A percentile compares a stretch with the other conserved stretches of the same genome.
Conservation (phyloP, 1,140 invertebrate genomes). For the Holotrichia oblita region DNA sequence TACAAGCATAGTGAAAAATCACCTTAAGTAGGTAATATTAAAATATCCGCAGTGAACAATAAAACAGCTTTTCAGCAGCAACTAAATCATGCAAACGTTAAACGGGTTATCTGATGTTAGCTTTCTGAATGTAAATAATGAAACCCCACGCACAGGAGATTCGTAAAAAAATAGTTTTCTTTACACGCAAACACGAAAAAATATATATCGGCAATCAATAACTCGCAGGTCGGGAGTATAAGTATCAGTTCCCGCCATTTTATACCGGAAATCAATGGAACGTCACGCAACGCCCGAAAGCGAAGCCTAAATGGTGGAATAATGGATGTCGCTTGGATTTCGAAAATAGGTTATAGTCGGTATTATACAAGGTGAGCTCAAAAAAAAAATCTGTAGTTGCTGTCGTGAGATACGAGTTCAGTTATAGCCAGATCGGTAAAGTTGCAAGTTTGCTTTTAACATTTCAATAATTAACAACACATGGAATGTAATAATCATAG, state of each 20-base stretch:
- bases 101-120: not conserved
- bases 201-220: not conserved
- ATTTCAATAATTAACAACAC: too few relatives aligned
- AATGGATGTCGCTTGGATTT: slow-evolving; percentile 1
- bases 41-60: too few relatives aligned
- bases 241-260: slow-evolving; percentile 15
- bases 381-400: too few relatives aligned
- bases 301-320: not conserved
- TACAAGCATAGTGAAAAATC: too few relatives aligned
- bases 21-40: too few relatives aligned
- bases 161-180: not conserved
- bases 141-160: not conserved
- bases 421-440: too few relatives aligned
- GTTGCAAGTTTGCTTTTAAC: too few relatives aligned
- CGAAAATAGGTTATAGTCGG: not conserved
- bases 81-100: not conserved
- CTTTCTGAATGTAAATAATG: slow-evolving; percentile 1
- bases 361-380: too few relatives aligned
- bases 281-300: not conserved
- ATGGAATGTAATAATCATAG: too few relatives aligned
- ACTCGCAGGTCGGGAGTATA: not conserved
- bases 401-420: too few relatives aligned
- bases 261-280: slow-evolving; percentile 1
- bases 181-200: not conserved
- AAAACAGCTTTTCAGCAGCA: not conserved